These are phyloP conservation scores for Myripristis murdjan DNA, from an alignment of 2,797 vertebrate genomes.

Conservation along the genomic window DNA sequence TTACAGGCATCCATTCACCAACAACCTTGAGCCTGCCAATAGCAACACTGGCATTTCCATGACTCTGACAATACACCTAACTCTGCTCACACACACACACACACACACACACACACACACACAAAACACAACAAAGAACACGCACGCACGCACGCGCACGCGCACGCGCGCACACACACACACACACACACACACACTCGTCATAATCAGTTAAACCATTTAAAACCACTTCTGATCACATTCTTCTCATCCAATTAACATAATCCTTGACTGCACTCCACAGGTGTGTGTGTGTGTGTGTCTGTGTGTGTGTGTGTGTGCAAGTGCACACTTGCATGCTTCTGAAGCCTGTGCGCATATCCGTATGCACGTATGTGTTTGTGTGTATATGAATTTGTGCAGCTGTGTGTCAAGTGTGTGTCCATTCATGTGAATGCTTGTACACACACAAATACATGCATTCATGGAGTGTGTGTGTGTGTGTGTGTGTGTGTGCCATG, in stretches of 20 bases:
- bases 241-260: neutral
- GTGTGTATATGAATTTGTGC: too few species aligned
- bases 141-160: neutral
- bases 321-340: too few species aligned
- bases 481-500: neutral
- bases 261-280: neutral
- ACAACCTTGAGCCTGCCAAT: conserved; percentile 29
- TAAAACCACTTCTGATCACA: conserved; percentile 22
- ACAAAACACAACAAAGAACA: too few species aligned
- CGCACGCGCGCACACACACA: neutral
- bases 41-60: neutral
- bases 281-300: neutral
- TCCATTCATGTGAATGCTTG: neutral
- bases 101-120: conserved; percentile 10
- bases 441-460: too few species aligned
- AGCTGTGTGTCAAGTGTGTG: too few species aligned
- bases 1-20: conserved; percentile 20
- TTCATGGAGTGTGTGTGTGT: neutral
- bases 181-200: conserved; percentile 2
- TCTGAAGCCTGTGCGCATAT: too few species aligned
- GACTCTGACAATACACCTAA: neutral
- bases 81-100: neutral
- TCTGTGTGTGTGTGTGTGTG: too few species aligned
- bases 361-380: too few species aligned
- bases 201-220: conserved; percentile 10